Evolutionary conservation across 2,113 vertebrate species (phyloP), one percentile per base, ranked within the genome.

Genomic region (Toxotes chatareus): DNA sequence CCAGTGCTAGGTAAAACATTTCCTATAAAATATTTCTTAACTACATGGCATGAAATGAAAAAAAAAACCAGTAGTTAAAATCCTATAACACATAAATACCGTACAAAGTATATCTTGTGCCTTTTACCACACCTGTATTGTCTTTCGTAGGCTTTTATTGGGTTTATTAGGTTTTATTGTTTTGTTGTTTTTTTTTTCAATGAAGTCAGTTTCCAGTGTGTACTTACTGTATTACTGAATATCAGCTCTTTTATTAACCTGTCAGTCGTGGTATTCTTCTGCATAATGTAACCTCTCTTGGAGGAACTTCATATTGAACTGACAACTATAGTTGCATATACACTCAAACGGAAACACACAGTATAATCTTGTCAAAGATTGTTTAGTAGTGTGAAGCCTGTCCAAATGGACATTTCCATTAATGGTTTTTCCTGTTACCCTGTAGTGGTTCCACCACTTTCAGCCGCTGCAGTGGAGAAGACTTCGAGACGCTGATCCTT

Each of bases 401-500:
- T 44, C 21, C 16, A 56, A 65, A 47, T 62, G 9, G 34, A 44
- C 60, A 17, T 82, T 47, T 66, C 12, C 8, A 40, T 51, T 51
- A 51, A 81, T 60, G 3, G 12, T 44, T 63, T 49, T n/a, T 63
- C 6, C 17, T 32, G 5, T 72, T 17, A 0, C 14, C 57, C 40
- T 56, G 7, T 23, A 98, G 97, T 17, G 95, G 94, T 4, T 88
- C 91, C 47, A 88, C 81, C 34, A 73, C 34, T 44, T 98, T 98
- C 83, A 98, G 97, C 84, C 71, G 4, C 34, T 98, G 97, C 79
- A 98, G 97, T 1, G 93, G 11, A 14, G 1, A 68, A 12, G 92
- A 96, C 88, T 97, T 97, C 88, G 96, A 96, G 88, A 68, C 4
- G 0, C 80, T 97, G 82, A 84, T 98, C 68, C 14, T 93, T 16